phyloP scores from a whole-genome alignment of 1,140 invertebrate species.

The Saccostrea cuccullata region DNA sequence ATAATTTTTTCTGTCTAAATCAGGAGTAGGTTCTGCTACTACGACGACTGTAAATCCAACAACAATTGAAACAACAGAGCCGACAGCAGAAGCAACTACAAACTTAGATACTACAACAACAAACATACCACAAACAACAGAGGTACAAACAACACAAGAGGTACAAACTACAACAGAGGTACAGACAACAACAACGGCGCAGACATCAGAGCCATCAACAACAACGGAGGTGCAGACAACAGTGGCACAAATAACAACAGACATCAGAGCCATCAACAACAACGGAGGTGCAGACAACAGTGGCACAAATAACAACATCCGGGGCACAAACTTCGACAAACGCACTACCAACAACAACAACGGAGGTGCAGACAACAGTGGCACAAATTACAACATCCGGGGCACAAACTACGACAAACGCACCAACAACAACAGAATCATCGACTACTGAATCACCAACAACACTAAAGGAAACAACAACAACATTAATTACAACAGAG shows the following conservation, averaged over 20 bases:
- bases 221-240: not conserved
- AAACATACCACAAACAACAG: not conserved
- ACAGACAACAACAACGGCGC: too few species aligned
- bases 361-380: not conserved
- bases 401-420: not conserved
- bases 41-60: not conserved
- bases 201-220: too few species aligned
- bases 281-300: not conserved
- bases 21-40: too few species aligned
- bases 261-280: not conserved
- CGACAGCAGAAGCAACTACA: not conserved
- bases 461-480: not conserved
- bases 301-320: not conserved
- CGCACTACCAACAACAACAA: not conserved
- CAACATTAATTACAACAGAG: not conserved
- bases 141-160: too few species aligned
- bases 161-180: too few species aligned
- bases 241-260: too few species aligned
- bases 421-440: not conserved
- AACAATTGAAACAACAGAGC: not conserved
- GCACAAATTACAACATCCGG: not conserved
- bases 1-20: too few species aligned
- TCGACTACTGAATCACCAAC: not conserved
- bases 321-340: not conserved
- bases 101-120: not conserved